phyloP scores from a whole-genome alignment of 2,113 vertebrate species.

The Aegypius monachus region DNA sequence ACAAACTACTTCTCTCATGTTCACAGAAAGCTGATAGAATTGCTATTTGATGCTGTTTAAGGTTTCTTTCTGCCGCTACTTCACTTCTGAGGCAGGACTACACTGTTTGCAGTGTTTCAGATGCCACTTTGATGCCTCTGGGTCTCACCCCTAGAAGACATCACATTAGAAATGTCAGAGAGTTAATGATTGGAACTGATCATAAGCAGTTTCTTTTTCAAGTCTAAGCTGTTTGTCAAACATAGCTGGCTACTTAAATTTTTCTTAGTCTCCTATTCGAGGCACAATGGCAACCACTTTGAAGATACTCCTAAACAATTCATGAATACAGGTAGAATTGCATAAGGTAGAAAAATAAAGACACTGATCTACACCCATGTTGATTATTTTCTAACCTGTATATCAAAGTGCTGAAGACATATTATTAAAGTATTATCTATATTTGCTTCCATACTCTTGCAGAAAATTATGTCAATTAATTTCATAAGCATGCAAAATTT shows the following conservation, averaged over 20 bases:
- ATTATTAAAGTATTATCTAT: neutral
- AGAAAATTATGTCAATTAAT: neutral
- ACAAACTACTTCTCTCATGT: fast-evolving
- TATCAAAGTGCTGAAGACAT: neutral
- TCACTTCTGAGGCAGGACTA: neutral
- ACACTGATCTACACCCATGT: fast-evolving
- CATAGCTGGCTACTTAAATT: neutral
- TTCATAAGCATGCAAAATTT: neutral
- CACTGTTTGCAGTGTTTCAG: neutral
- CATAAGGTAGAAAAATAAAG: neutral
- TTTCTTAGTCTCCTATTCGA: neutral
- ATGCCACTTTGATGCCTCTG: neutral
- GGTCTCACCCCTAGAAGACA: neutral
- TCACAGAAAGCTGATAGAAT: neutral
- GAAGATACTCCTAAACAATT: neutral
- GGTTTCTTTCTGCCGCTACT: neutral
- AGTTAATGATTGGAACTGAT: neutral
- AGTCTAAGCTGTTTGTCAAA: neutral
- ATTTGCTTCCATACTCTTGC: neutral
- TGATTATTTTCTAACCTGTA: neutral
- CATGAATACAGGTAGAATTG: neutral
- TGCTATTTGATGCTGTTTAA: neutral
- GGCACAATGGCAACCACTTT: neutral
- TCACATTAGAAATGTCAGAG: neutral
- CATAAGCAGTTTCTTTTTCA: neutral